Evolutionary conservation across 37 sponge, comb jelly and placozoan genomes (phyloP).

Genomic region (Oscarella lobularis): DNA sequence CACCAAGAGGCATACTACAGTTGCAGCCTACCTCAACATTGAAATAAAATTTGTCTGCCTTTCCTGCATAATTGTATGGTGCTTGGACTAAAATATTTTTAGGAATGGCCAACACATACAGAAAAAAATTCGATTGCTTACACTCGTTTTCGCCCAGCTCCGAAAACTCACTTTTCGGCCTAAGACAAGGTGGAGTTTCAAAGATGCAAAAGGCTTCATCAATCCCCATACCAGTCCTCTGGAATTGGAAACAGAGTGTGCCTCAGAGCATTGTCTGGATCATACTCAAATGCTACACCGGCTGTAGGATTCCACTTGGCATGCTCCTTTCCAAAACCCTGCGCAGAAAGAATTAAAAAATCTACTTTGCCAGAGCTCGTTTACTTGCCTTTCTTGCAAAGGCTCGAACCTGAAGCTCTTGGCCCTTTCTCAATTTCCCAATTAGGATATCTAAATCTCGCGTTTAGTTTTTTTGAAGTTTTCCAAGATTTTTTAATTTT

Average conservation of each 20-base stretch:
- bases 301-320: slow-evolving; percentile 97
- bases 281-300: slow-evolving; percentile 95
- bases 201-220: too few relatives aligned
- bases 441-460: slow-evolving; percentile 79
- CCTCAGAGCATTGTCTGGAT: slow-evolving; percentile 94
- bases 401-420: slow-evolving; percentile 76
- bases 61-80: slow-evolving; percentile 69
- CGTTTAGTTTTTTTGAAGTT: too few relatives aligned
- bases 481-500: not conserved
- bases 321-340: slow-evolving; percentile 98
- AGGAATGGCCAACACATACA: not conserved
- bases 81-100: slow-evolving; percentile 79
- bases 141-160: slow-evolving; percentile 64
- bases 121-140: slow-evolving; percentile 6
- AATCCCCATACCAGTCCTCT: slow-evolving; percentile 96
- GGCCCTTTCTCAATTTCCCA: slow-evolving; percentile 86
- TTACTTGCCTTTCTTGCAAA: slow-evolving; percentile 63
- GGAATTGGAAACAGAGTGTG: slow-evolving; percentile 97
- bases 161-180: slow-evolving; percentile 94
- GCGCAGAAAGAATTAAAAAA: not conserved
- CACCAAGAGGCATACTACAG: slow-evolving; percentile 4
- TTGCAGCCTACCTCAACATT: slow-evolving; percentile 69
- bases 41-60: slow-evolving; percentile 85
- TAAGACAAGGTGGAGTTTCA: slow-evolving; percentile 1
- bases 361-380: not conserved